Evolutionary conservation across 2,888 invertebrate species (phyloP).

Genomic region (Pseudoips prasinana): DNA sequence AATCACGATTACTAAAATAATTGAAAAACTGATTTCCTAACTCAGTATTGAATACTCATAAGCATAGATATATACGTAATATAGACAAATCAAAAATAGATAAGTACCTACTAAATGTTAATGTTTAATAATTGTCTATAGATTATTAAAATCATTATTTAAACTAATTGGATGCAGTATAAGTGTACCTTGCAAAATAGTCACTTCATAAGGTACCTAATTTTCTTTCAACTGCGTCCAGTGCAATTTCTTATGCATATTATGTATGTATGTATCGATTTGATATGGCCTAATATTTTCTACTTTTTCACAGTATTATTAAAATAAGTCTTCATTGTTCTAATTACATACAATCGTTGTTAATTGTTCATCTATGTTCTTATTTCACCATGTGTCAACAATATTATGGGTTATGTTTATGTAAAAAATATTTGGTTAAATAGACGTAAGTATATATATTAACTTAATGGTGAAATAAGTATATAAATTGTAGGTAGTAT

Average conservation of each 20-base stretch:
- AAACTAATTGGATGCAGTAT: too few relatives aligned
- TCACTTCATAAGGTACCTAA: slow-evolving; percentile 10
- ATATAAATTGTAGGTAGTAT: too few relatives aligned
- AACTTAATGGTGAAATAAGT: too few relatives aligned
- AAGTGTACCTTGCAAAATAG: slow-evolving; percentile 12
- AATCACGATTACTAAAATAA: too few relatives aligned
- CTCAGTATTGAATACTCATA: slow-evolving; percentile 30
- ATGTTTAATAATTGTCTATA: too few relatives aligned
- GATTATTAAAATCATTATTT: too few relatives aligned
- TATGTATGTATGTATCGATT: slow-evolving; percentile 7
- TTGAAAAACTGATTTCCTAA: slow-evolving; percentile 9
- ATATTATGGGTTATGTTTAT: too few relatives aligned
- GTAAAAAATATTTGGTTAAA: too few relatives aligned
- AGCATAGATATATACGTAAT: slow-evolving; percentile 7
- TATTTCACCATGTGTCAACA: slow-evolving; percentile 11
- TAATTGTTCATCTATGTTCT: neutral
- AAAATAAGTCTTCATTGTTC: slow-evolving; percentile 36
- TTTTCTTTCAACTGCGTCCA: slow-evolving; percentile 9
- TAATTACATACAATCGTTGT: slow-evolving; percentile 21
- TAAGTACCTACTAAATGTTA: too few relatives aligned
- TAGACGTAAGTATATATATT: too few relatives aligned
- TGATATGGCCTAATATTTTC: slow-evolving; percentile 43
- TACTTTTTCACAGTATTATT: slow-evolving; percentile 69
- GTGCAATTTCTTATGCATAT: slow-evolving; percentile 3
- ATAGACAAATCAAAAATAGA: neutral